Conservation (phyloP, 1,140 invertebrate genomes). For the Muscidifurax raptorellus region DNA sequence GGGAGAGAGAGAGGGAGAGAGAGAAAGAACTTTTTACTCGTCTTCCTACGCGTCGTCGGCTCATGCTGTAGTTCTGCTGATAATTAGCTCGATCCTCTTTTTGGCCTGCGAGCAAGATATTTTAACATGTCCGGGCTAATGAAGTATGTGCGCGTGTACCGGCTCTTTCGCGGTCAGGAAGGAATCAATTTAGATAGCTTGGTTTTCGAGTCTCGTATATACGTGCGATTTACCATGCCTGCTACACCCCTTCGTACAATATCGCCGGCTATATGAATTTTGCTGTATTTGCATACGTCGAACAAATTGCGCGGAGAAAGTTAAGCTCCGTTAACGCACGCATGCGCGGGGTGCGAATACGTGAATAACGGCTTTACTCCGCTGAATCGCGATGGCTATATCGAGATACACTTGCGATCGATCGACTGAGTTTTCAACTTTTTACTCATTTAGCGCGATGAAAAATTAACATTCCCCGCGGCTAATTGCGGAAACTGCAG, state of each 20-base stretch:
- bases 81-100: conserved; percentile 33
- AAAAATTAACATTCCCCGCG: not conserved
- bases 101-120: not conserved
- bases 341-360: not conserved
- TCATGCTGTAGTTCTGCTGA: conserved; percentile 1
- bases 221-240: too few relatives aligned
- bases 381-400: not conserved
- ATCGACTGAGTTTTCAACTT: not conserved
- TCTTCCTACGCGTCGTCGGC: not conserved
- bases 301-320: not conserved
- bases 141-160: not conserved
- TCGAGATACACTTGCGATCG: not conserved
- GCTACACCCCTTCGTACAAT: too few relatives aligned
- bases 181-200: conserved; percentile 18
- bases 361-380: not conserved
- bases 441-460: not conserved
- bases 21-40: conserved; percentile 20
- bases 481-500: not conserved
- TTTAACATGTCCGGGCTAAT: not conserved
- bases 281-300: not conserved
- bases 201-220: not conserved
- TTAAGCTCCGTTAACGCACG: not conserved
- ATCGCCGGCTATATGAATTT: too few relatives aligned
- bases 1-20: not conserved
- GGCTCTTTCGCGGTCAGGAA: not conserved